Percentiles rank a stretch among this genome's conserved stretches.
phyloP scores from a whole-genome alignment of 2,113 vertebrate species.

The Rana temporaria region DNA sequence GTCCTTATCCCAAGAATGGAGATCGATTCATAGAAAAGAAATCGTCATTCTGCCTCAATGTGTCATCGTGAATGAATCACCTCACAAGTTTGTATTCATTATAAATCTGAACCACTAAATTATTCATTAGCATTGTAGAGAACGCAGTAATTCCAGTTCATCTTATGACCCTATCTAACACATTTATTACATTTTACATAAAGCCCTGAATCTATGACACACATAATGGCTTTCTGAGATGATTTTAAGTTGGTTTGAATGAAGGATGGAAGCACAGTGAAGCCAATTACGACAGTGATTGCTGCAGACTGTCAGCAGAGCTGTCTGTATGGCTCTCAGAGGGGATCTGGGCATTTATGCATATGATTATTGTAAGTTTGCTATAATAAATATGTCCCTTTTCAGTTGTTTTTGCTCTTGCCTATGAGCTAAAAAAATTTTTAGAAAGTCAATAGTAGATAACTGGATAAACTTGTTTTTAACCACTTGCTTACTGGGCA shows the following conservation, averaged over 20 bases:
- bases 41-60: background rate
- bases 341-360: conserved; percentile 3
- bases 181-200: conserved; percentile 34
- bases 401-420: conserved; percentile 5
- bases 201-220: background rate
- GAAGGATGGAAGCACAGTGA: conserved; percentile 12
- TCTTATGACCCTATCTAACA: conserved; percentile 31
- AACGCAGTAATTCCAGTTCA: conserved; percentile 37
- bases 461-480: background rate
- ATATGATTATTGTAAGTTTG: conserved; percentile 2
- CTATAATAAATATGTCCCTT: conserved; percentile 13
- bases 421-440: no score
- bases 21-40: background rate
- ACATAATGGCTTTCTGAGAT: conserved; percentile 23
- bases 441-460: no score
- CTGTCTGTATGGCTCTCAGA: conserved; percentile 1
- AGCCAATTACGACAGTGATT: conserved; percentile 21
- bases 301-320: background rate
- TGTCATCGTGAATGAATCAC: conserved; percentile 43
- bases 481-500: no score
- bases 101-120: conserved; percentile 22
- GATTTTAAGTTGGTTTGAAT: background rate
- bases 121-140: conserved; percentile 24
- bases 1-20: background rate
- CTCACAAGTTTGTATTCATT: conserved; percentile 34